These are phyloP conservation scores for Hyperoplus immaculatus DNA, from an alignment of 2,797 vertebrate species.

Conservation along the genomic window DNA sequence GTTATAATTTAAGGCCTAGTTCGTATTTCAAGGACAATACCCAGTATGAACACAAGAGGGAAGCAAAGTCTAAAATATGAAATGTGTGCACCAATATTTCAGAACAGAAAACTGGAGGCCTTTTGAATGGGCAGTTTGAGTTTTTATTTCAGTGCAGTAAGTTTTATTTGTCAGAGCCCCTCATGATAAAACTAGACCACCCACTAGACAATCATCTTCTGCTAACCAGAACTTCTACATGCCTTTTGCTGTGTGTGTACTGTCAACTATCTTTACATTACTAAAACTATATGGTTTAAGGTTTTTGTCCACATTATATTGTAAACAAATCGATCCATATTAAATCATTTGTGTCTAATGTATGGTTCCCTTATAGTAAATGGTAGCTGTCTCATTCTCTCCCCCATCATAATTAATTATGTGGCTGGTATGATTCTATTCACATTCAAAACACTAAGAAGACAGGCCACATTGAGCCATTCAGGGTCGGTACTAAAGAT, in stretches of 20 bases:
- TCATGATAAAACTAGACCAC: constrained; percentile 28
- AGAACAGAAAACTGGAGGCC: not conserved
- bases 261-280: not conserved
- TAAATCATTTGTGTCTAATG: not conserved
- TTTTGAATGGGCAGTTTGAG: constrained; percentile 42
- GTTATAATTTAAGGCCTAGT: not conserved
- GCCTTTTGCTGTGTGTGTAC: not conserved
- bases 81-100: not conserved
- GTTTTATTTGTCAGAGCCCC: constrained; percentile 1
- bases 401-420: constrained; percentile 17
- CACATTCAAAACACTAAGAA: constrained; percentile 34
- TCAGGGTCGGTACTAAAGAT: constrained; percentile 9
- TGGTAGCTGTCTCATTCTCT: not conserved
- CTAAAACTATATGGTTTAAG: constrained; percentile 5
- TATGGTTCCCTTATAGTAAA: not conserved
- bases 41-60: constrained; percentile 50
- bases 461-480: constrained; percentile 5
- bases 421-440: constrained; percentile 30
- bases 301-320: not conserved
- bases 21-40: not conserved
- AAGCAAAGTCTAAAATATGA: not conserved
- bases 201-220: constrained; percentile 7
- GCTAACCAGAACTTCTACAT: constrained; percentile 29
- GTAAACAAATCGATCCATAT: constrained; percentile 22
- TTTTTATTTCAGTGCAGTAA: constrained; percentile 65